Evolutionary conservation across 2,888 invertebrate species (phyloP), one percentile per base, ranked within the genome.

Genomic region (Globia sparganii): DNA sequence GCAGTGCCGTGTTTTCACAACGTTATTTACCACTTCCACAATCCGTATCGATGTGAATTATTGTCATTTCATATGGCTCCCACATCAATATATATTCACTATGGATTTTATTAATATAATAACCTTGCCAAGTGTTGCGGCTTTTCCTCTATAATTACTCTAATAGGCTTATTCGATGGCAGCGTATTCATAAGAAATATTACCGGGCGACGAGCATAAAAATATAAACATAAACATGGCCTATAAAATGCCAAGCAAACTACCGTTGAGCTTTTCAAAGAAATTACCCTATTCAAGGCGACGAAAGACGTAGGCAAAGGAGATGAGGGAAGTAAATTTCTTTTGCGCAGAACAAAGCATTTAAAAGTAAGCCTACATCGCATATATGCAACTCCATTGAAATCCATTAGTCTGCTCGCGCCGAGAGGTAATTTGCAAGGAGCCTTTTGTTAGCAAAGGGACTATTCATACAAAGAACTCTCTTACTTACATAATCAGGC

Each of bases 361-460:
- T 95, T 93, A 93, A 94, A 93, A 93, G 90, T 93, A 92, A 93
- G 94, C 94, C 93, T 93, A 93, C 93, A 92, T 91, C 90, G 88
- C 93, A 93, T 93, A 94, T 92, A 93, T 95, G 95, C 94, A 94
- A 91, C 94, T 93, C 93, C 92, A 94, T 94, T 95, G 93, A 94
- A 95, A 96, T 93, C 95, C 96, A 96, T 96, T 96, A 95, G 94
- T 92, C 91, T 91, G 89, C 90, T 92, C 90, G 90, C 92, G 92
- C 89, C 83, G 91, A 91, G 94, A 93, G 94, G 95, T 94, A 95
- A 96, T 96, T 95, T 96, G 92, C 93, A 92, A 94, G 91, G 89
- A 92, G 91, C 92, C 94, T 95, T 95, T 94, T 94, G 94, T 94
- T 92, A 91, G 91, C 90, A 93, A 94, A 94, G 92, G 92, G 91